Percentiles rank a stretch among this genome's conserved stretches.
Evolutionary conservation across 2,113 vertebrate species (phyloP).

Genomic region (Gopherus evgoodei): DNA sequence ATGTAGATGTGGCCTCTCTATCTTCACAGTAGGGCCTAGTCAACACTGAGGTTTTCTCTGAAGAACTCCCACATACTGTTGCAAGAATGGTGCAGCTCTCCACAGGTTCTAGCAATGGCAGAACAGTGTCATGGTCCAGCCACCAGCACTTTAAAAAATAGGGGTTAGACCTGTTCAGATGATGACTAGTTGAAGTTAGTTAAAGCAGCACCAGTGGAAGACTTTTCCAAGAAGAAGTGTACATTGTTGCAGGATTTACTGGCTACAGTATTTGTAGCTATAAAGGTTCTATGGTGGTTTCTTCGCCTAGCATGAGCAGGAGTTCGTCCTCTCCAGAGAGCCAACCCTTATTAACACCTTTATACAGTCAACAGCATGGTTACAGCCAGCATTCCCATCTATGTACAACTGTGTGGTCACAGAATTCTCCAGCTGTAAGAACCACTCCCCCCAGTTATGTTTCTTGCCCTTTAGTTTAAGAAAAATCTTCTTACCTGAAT

Average conservation of each 20-base stretch:
- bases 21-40: neutral
- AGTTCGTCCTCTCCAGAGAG: neutral
- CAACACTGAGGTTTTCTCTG: neutral
- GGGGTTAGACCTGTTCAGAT: neutral
- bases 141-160: neutral
- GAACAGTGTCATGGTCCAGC: neutral
- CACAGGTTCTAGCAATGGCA: neutral
- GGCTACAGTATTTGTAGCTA: neutral
- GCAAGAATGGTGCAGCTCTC: neutral
- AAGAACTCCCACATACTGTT: neutral
- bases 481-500: neutral
- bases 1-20: neutral
- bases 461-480: neutral
- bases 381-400: neutral
- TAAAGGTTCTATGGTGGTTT: neutral
- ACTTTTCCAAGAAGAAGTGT: neutral
- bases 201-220: neutral
- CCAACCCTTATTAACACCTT: neutral
- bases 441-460: neutral
- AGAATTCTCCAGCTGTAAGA: neutral
- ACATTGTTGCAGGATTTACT: neutral
- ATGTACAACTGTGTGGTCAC: neutral
- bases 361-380: neutral
- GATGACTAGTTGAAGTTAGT: neutral
- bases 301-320: neutral